A percentile compares a stretch with the other conserved stretches of the same genome.
These are phyloP conservation scores for Sebastiscus albofasciatus DNA, from an alignment of 2,797 vertebrate species.

Conservation along the genomic window DNA sequence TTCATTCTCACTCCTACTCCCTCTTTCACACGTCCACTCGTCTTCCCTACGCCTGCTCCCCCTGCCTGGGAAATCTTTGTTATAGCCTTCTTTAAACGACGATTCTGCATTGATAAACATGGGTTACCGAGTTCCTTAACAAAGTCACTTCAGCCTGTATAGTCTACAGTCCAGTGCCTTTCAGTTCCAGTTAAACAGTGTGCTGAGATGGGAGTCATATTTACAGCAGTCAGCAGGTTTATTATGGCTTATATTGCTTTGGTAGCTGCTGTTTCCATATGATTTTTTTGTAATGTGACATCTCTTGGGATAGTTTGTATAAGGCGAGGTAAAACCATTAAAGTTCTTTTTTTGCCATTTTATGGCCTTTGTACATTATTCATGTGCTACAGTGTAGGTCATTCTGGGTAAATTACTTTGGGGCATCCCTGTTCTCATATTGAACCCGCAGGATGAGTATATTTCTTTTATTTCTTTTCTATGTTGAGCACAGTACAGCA, in stretches of 20 bases:
- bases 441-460: constrained; percentile 36
- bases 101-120: constrained; percentile 57
- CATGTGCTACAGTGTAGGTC: constrained; percentile 51
- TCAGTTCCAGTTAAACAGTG: constrained; percentile 56
- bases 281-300: constrained; percentile 68
- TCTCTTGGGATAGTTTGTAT: constrained; percentile 73
- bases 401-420: constrained; percentile 73
- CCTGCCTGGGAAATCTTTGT: constrained; percentile 40
- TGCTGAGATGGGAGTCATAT: constrained; percentile 61
- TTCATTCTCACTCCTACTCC: constrained; percentile 12
- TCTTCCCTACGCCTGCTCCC: neutral
- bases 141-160: constrained; percentile 45
- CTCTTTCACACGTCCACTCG: constrained; percentile 28
- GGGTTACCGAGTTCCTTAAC: constrained; percentile 40
- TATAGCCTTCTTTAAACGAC: constrained; percentile 38
- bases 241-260: constrained; percentile 69
- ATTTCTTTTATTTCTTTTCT: constrained; percentile 33
- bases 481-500: constrained; percentile 16
- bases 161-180: constrained; percentile 54
- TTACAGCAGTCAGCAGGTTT: constrained; percentile 77
- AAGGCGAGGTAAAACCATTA: constrained; percentile 62
- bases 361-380: constrained; percentile 71
- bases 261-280: constrained; percentile 58
- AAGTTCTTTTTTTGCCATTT: constrained; percentile 53
- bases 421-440: constrained; percentile 71